Percentiles rank a stretch among this genome's conserved stretches.
phyloP scores from a whole-genome alignment of 2,888 invertebrate species.

The Stomorhina lunata region DNA sequence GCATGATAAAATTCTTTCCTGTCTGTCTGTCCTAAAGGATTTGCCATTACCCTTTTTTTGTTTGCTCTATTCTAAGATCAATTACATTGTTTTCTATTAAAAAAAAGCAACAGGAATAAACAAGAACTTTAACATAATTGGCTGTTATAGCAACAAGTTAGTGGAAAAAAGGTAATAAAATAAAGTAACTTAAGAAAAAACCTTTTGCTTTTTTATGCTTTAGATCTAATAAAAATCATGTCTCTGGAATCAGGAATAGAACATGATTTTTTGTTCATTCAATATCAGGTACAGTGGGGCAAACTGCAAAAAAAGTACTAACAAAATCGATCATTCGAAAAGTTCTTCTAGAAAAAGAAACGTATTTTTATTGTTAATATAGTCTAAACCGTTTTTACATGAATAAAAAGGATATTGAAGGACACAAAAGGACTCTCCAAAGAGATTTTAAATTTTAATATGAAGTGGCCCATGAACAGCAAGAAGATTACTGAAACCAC shows the following conservation, averaged over 20 bases:
- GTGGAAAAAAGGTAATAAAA: neutral
- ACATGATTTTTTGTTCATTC: no score
- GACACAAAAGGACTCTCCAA: no score
- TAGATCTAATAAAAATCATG: neutral
- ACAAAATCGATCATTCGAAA: no score
- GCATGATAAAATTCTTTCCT: neutral
- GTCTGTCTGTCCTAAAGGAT: neutral
- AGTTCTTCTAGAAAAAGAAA: no score
- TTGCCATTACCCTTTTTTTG: neutral
- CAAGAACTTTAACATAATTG: slow-evolving; percentile 48
- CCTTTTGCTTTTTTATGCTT: neutral
- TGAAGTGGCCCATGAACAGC: no score
- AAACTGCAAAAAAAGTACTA: no score
- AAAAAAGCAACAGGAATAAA: neutral
- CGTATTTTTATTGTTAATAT: no score
- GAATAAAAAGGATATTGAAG: no score
- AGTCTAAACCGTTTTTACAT: no score
- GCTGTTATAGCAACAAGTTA: slow-evolving; percentile 25
- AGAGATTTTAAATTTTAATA: no score
- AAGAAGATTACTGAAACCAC: no score
- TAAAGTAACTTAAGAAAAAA: neutral
- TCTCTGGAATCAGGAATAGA: slow-evolving; percentile 4
- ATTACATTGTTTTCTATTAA: slow-evolving; percentile 25
- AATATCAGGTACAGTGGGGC: no score
- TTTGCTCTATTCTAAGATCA: slow-evolving; percentile 39